phyloP scores from a whole-genome alignment of 2,797 vertebrate genomes.

The Acanthurus tractus region DNA sequence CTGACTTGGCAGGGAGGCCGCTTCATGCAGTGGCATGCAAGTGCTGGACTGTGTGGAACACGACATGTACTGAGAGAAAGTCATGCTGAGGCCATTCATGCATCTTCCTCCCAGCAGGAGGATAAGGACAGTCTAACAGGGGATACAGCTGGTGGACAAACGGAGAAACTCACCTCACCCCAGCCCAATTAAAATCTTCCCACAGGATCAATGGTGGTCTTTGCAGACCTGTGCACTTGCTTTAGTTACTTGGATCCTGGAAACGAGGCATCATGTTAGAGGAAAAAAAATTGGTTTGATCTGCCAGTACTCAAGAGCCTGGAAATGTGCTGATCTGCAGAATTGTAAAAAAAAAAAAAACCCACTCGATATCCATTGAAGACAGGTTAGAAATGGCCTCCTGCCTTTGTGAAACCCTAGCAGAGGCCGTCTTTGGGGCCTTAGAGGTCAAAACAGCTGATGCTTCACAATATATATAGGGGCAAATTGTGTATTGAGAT shows the following conservation, averaged over 20 bases:
- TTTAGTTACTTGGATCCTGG: slow-evolving; percentile 36
- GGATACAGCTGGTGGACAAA: slow-evolving; percentile 31
- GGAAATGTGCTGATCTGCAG: slow-evolving; percentile 58
- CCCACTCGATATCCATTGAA: slow-evolving; percentile 56
- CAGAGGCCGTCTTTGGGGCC: slow-evolving; percentile 44
- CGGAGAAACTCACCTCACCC: slow-evolving; percentile 48
- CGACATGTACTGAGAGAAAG: slow-evolving; percentile 21
- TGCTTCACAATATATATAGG: slow-evolving; percentile 16
- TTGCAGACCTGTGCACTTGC: slow-evolving; percentile 28
- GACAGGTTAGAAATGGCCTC: slow-evolving; percentile 39
- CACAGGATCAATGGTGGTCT: slow-evolving; percentile 52
- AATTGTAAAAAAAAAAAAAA: slow-evolving; percentile 31
- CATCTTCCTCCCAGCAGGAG: slow-evolving; percentile 34
- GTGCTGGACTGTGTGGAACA: slow-evolving; percentile 20
- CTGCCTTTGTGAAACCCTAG: slow-evolving; percentile 36
- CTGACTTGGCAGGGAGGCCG: neutral
- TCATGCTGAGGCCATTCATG: slow-evolving; percentile 42
- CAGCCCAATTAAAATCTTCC: slow-evolving; percentile 79
- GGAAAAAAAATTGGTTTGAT: slow-evolving; percentile 63
- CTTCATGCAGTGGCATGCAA: slow-evolving; percentile 18
- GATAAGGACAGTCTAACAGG: neutral
- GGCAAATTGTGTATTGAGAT: slow-evolving; percentile 41
- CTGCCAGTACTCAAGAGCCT: slow-evolving; percentile 36
- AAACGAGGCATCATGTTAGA: slow-evolving; percentile 49
- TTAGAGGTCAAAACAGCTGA: slow-evolving; percentile 47